Conservation (phyloP, 2,888 invertebrate genomes). For the Odontomyia ornata region DNA sequence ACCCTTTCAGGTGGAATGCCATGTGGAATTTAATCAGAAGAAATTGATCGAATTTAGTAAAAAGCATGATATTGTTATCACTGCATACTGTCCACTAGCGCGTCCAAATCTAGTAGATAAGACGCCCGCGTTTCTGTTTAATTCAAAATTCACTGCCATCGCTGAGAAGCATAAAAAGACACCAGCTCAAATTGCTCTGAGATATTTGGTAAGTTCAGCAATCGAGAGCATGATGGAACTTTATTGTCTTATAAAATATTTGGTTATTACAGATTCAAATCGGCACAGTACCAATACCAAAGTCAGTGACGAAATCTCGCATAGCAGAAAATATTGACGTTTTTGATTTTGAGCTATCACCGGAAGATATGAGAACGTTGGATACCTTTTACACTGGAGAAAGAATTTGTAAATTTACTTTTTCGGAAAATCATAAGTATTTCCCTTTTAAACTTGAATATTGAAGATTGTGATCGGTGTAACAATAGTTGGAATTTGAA, state of each 20-base stretch:
- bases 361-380: constrained; percentile 66
- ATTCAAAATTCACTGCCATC: constrained; percentile 67
- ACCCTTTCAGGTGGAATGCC: constrained; percentile 59
- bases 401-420: constrained; percentile 52
- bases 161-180: constrained; percentile 72
- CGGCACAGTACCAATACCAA: constrained; percentile 65
- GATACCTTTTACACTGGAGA: constrained; percentile 66
- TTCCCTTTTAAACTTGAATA: constrained; percentile 61
- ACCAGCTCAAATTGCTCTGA: constrained; percentile 67
- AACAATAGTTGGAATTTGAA: too few relatives aligned
- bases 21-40: constrained; percentile 77
- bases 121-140: constrained; percentile 66
- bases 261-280: constrained; percentile 68
- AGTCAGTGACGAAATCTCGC: constrained; percentile 64
- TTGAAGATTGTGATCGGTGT: constrained; percentile 50
- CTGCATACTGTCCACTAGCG: constrained; percentile 80
- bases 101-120: constrained; percentile 65
- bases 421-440: constrained; percentile 59
- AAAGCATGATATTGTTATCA: constrained; percentile 70
- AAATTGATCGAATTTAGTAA: constrained; percentile 75
- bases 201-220: constrained; percentile 16
- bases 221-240: constrained; percentile 52
- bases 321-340: constrained; percentile 65
- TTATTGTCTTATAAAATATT: constrained; percentile 57
- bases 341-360: constrained; percentile 66